phyloP scores from a whole-genome alignment of 2,888 invertebrate genomes.

The Tanytarsus gracilentus region DNA sequence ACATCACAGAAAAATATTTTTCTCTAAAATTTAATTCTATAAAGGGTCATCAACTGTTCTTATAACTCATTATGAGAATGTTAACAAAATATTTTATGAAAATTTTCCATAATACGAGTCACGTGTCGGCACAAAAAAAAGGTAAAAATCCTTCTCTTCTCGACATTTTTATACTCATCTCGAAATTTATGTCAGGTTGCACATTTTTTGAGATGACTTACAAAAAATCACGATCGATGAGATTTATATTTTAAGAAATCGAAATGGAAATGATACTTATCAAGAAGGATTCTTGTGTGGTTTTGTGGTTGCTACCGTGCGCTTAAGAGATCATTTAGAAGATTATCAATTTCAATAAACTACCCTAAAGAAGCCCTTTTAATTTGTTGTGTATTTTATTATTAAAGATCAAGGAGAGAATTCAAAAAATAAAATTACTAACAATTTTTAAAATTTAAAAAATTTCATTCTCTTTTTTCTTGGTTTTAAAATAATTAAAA shows the following conservation, averaged over 20 bases:
- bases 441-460: no score
- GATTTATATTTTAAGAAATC: neutral
- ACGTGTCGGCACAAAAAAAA: neutral
- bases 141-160: neutral
- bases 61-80: neutral
- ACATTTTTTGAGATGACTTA: neutral
- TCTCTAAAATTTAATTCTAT: constrained; percentile 7
- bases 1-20: constrained; percentile 1
- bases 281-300: neutral
- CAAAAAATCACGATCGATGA: neutral
- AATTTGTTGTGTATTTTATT: no score
- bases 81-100: neutral
- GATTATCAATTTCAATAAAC: no score
- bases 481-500: no score
- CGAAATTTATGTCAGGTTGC: constrained; percentile 8
- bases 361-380: no score
- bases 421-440: no score
- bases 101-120: neutral
- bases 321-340: no score
- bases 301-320: constrained; percentile 2
- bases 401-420: no score
- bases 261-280: neutral
- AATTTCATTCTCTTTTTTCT: no score
- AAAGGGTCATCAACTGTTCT: constrained; percentile 25
- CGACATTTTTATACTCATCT: constrained; percentile 1